Conservation (phyloP, 2,113 vertebrate genomes). For the Nymphicus hollandicus region DNA sequence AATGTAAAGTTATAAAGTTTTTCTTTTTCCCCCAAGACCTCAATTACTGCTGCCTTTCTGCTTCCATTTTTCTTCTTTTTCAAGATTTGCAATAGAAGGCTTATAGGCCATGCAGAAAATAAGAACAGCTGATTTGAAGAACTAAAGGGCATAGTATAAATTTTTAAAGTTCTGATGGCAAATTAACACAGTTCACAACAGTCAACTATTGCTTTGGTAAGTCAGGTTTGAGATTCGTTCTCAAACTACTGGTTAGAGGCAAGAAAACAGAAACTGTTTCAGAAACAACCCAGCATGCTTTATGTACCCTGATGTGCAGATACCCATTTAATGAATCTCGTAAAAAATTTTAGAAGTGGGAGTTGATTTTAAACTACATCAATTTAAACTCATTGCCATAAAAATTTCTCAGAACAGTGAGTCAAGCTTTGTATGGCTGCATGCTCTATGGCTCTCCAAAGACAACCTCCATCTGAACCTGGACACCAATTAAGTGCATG, state of each 20-base stretch:
- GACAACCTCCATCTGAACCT: background rate
- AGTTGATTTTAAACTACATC: background rate
- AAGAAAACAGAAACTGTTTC: background rate
- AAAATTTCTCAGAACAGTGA: background rate
- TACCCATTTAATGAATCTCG: background rate
- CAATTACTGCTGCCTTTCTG: background rate
- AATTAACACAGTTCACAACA: background rate
- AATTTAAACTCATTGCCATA: background rate
- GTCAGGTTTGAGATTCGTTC: background rate
- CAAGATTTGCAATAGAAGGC: slow-evolving; percentile 31
- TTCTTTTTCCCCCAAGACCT: background rate
- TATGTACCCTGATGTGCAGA: background rate
- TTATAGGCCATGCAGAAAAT: slow-evolving; percentile 33
- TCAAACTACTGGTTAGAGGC: background rate
- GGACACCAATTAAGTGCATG: background rate
- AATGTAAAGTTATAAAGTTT: background rate
- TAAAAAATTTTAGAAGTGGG: background rate
- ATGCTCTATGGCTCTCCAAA: background rate
- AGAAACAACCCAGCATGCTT: background rate
- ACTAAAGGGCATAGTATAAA: background rate
- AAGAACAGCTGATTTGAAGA: slow-evolving; percentile 12
- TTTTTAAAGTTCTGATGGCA: slow-evolving; percentile 27
- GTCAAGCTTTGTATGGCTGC: background rate
- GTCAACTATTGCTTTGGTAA: background rate
- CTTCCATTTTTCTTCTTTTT: slow-evolving; percentile 3